Evolutionary conservation across 2,888 invertebrate genomes (phyloP).

Genomic region (Drosophila sordidula): DNA sequence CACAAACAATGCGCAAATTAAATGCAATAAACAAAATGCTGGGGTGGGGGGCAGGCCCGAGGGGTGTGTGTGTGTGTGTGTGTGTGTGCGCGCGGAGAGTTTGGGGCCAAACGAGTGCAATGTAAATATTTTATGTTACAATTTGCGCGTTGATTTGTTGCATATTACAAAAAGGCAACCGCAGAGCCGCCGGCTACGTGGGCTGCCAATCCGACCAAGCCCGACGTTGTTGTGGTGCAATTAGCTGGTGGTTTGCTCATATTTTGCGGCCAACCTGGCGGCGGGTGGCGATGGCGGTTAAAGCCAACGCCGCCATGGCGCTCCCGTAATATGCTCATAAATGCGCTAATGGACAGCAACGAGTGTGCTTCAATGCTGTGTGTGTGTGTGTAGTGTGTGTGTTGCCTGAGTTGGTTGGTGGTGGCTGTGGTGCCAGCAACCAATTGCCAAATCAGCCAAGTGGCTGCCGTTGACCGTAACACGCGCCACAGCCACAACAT

Average conservation of each 20-base stretch:
- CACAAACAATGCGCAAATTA: slow-evolving; percentile 78
- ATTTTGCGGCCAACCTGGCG: slow-evolving; percentile 50
- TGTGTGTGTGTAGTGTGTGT: slow-evolving; percentile 13
- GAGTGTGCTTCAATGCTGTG: slow-evolving; percentile 24
- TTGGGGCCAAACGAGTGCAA: slow-evolving; percentile 24
- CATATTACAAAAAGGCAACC: slow-evolving; percentile 64
- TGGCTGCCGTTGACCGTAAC: slow-evolving; percentile 46
- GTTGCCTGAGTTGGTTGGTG: slow-evolving; percentile 5
- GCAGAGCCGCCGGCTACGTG: slow-evolving; percentile 67
- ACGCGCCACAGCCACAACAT: slow-evolving; percentile 48
- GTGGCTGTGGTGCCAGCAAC: slow-evolving; percentile 14
- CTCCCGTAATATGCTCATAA: slow-evolving; percentile 79
- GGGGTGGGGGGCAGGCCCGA: neutral
- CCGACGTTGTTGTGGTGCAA: slow-evolving; percentile 56
- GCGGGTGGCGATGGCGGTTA: slow-evolving; percentile 44
- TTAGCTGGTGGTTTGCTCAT: slow-evolving; percentile 62
- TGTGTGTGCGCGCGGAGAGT: neutral
- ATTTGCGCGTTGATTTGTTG: slow-evolving; percentile 77
- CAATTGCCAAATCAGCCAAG: slow-evolving; percentile 37
- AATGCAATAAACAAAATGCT: slow-evolving; percentile 73
- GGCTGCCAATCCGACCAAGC: slow-evolving; percentile 49
- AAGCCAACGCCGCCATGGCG: slow-evolving; percentile 56
- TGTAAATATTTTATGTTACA: slow-evolving; percentile 78
- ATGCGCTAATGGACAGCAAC: slow-evolving; percentile 67
- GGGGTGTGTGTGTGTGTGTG: neutral